Base-by-base conservation (phyloP, 2,113 vertebrate genomes). In the Stomatorhinus ivindoensis region DNA sequence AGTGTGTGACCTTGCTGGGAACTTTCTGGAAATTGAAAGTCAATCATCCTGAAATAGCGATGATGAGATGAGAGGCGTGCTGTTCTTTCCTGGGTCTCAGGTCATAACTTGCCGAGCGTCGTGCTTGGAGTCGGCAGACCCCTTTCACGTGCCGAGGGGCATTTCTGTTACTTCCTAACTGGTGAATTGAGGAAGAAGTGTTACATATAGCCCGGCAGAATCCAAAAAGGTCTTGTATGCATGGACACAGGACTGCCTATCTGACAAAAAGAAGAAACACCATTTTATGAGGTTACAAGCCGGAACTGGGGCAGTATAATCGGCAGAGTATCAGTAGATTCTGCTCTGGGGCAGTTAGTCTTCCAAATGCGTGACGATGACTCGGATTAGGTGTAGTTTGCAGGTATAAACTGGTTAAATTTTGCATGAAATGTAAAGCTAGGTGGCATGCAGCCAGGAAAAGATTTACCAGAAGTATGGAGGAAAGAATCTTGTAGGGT, bases 31-130 rank as follows among this genome's bases (percentile, higher is more conserved):
- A 87, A 48, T 31, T 88, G 89, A 55, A 89, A 92, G 84, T 91
- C 91, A 87, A 88, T 91, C 89, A 91, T 39, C 0, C 0, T 35
- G 86, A 87, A 89, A 48, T 15, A 24, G 89, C 82, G n/a, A 0
- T 17, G 90, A 90, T 61, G 91, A 85, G 89, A 87, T 87, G 51
- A 88, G 1, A 13, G 89, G 91, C 17, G 92, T 80, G 13, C 73
- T 80, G 73, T 7, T 42, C 73, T 42, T 80, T 80, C 73, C 42
- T 42, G 35, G 17, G 13, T 35, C n/a, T 11, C 61, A 69, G 61
- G 61, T 69, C 61, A 31, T 11, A 69, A 31, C 61, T 31, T 27
- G 27, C 61, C 10, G n/a, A 69, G 61, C 31, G 35, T 15, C 15
- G 35, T 2, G 35, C 35, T 39, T 35, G 6, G 15, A 7, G 5